Conservation (phyloP, 2,888 invertebrate genomes). For the Agonum fuliginosum region DNA sequence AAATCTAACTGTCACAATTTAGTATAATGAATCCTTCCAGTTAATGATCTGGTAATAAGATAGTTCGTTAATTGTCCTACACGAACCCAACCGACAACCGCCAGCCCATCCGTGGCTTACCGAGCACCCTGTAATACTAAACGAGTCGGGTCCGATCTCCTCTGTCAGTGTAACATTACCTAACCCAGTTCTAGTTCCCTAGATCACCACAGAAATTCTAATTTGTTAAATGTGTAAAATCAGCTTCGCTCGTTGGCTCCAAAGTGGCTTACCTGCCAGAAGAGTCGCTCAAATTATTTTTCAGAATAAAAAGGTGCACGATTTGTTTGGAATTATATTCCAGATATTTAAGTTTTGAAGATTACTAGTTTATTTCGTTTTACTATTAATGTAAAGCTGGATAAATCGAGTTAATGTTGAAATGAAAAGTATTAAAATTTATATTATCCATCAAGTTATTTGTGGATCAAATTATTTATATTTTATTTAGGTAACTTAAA, state of each 20-base stretch:
- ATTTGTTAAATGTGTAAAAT: slow-evolving; percentile 51
- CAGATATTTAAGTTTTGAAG: too few relatives aligned
- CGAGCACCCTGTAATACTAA: slow-evolving; percentile 32
- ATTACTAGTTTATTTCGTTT: too few relatives aligned
- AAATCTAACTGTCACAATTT: not conserved
- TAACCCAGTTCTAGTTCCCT: slow-evolving; percentile 41
- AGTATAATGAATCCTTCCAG: not conserved
- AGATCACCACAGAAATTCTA: slow-evolving; percentile 40
- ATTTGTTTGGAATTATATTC: too few relatives aligned
- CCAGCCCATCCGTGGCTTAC: slow-evolving; percentile 18
- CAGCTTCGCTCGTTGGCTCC: slow-evolving; percentile 5
- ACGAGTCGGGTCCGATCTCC: not conserved
- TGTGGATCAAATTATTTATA: too few relatives aligned
- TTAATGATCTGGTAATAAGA: slow-evolving; percentile 22
- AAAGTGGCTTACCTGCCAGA: slow-evolving; percentile 33
- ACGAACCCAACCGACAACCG: slow-evolving; percentile 18
- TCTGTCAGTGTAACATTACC: too few relatives aligned
- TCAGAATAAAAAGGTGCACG: too few relatives aligned
- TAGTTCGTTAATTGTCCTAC: slow-evolving; percentile 1
- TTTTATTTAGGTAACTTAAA: too few relatives aligned
- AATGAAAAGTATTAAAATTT: too few relatives aligned
- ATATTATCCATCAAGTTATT: too few relatives aligned
- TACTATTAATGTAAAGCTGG: too few relatives aligned
- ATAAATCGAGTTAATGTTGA: too few relatives aligned
- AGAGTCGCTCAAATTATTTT: not conserved